Evolutionary conservation across 1,140 invertebrate species (phyloP).

Genomic region (Parasteatoda tepidariorum): DNA sequence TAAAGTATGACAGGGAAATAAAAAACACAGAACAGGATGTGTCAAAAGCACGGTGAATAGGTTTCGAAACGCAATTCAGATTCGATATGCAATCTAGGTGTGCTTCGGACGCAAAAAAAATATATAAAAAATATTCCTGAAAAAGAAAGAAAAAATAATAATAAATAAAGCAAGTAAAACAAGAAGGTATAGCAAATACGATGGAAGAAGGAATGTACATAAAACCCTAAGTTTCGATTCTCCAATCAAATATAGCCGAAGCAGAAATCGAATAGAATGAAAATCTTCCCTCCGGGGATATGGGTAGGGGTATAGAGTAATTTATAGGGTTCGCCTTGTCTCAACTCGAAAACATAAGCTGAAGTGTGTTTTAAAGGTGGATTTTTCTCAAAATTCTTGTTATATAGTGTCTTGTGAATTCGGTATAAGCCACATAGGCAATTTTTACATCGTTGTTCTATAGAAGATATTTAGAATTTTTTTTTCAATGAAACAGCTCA

Average conservation of each 20-base stretch:
- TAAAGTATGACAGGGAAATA: not conserved
- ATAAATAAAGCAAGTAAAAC: not conserved
- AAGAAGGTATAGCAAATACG: too few relatives aligned
- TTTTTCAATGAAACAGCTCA: too few relatives aligned
- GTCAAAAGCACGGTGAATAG: not conserved
- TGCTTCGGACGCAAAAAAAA: not conserved
- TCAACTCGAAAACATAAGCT: too few relatives aligned
- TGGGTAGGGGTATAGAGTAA: not conserved
- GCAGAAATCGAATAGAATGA: not conserved
- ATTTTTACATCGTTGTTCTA: too few relatives aligned
- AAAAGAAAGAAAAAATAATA: not conserved
- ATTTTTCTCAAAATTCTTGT: too few relatives aligned
- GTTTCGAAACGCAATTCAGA: not conserved
- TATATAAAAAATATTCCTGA: not conserved
- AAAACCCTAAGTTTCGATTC: not conserved
- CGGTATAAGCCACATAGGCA: too few relatives aligned
- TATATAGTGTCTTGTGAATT: too few relatives aligned
- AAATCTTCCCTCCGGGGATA: too few relatives aligned
- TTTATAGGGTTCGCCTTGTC: not conserved
- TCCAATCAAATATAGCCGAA: not conserved
- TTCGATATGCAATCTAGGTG: not conserved
- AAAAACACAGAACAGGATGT: not conserved
- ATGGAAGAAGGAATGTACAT: conserved; percentile 1
- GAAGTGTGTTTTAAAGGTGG: too few relatives aligned
- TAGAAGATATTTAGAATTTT: too few relatives aligned